A percentile compares a stretch with the other conserved stretches of the same genome.
Evolutionary conservation across 2,113 vertebrate genomes (phyloP).

Genomic region (Colinus virginianus): DNA sequence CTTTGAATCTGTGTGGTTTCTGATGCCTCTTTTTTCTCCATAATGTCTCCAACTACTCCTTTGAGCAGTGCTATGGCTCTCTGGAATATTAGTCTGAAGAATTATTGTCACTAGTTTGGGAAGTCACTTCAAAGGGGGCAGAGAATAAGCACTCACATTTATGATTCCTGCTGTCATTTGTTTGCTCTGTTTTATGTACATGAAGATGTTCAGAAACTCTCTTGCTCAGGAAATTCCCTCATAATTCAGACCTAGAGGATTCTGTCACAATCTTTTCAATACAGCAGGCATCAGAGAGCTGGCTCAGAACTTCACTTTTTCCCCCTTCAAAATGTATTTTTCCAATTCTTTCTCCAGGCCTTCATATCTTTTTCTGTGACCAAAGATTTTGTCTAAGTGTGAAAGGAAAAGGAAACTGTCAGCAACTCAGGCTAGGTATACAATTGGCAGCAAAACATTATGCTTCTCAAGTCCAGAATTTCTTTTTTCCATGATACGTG

Average conservation of each 20-base stretch:
- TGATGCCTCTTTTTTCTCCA: not conserved
- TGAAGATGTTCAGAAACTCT: not conserved
- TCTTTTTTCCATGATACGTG: not conserved
- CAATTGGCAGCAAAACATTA: not conserved
- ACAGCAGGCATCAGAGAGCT: not conserved
- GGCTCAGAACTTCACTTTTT: not conserved
- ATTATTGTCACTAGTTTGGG: not conserved
- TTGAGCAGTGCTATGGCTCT: not conserved
- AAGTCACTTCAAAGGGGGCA: not conserved
- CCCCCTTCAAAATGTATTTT: not conserved
- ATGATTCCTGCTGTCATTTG: not conserved
- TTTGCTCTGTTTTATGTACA: not conserved
- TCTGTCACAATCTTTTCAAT: not conserved
- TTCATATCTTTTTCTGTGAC: slow-evolving; percentile 33
- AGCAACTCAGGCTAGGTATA: not conserved
- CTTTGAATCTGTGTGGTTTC: not conserved
- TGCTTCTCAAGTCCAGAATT: not conserved
- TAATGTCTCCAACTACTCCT: not conserved
- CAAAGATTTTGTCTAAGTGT: slow-evolving; percentile 15
- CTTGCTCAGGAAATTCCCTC: not conserved
- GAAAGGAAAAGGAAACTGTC: slow-evolving; percentile 42
- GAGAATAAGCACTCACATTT: not conserved
- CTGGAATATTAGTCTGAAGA: not conserved
- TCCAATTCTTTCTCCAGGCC: slow-evolving; percentile 15
- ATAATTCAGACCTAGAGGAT: not conserved